Conservation (phyloP, 2,113 vertebrate genomes). For the Hypomesus transpacificus region DNA sequence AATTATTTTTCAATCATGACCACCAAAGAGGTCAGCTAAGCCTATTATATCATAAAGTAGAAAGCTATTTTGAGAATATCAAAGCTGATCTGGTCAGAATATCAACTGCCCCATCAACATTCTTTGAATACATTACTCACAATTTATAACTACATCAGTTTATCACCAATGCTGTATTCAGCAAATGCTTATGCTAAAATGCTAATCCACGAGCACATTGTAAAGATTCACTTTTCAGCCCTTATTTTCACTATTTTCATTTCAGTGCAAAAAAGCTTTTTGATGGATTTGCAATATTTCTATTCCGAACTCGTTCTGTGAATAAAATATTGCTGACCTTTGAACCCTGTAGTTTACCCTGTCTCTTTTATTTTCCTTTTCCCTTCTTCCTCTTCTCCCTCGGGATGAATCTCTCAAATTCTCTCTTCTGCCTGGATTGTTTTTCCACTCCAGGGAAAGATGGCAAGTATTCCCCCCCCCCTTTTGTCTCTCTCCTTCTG, state of each 20-base stretch:
- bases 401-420: constrained; percentile 49
- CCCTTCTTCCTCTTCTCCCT: constrained; percentile 54
- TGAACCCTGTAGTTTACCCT: constrained; percentile 74
- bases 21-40: constrained; percentile 47
- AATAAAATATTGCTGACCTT: constrained; percentile 76
- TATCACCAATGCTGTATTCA: constrained; percentile 11
- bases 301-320: constrained; percentile 75
- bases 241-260: constrained; percentile 45
- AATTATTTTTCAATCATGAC: constrained; percentile 49
- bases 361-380: constrained; percentile 48
- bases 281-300: constrained; percentile 69
- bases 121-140: constrained; percentile 45
- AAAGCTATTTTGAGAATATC: constrained; percentile 42
- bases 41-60: constrained; percentile 42
- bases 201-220: constrained; percentile 38
- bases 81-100: constrained; percentile 33
- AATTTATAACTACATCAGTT: constrained; percentile 32
- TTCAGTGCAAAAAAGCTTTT: constrained; percentile 49
- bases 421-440: constrained; percentile 63
- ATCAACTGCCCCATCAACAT: constrained; percentile 21
- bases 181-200: constrained; percentile 17
- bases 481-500: constrained; percentile 45
- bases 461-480: constrained; percentile 69
- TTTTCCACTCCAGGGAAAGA: constrained; percentile 71
- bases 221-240: constrained; percentile 45